A percentile compares a stretch with the other conserved stretches of the same genome.
These are phyloP conservation scores for Lynx canadensis DNA, from an alignment of 2,113 vertebrate species.

Conservation along the genomic window DNA sequence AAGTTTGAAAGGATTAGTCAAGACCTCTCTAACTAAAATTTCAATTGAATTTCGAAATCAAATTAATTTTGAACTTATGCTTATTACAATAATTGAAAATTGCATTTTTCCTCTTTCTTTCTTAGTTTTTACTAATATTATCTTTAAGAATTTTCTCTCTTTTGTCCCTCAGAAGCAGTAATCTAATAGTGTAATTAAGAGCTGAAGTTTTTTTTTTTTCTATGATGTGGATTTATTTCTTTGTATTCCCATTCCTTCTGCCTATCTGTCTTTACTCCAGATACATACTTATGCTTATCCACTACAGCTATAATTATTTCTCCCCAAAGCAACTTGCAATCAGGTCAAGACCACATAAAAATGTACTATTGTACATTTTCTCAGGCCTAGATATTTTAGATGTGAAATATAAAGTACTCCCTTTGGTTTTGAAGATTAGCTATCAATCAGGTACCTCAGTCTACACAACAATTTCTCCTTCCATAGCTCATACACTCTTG, in stretches of 20 bases:
- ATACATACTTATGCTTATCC: not conserved
- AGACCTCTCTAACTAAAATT: conserved; percentile 23
- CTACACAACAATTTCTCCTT: not conserved
- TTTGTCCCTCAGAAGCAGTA: not conserved
- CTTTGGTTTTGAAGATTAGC: not conserved
- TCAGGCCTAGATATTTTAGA: not conserved
- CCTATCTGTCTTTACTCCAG: not conserved
- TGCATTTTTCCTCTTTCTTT: not conserved
- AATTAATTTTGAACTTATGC: conserved; percentile 9
- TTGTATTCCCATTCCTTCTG: not conserved
- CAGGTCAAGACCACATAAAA: not conserved
- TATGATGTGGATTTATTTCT: not conserved
- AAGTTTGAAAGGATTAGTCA: conserved; percentile 57
- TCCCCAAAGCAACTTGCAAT: not conserved
- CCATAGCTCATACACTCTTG: not conserved
- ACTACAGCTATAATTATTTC: not conserved
- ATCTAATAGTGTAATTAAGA: not conserved
- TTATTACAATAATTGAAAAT: not conserved
- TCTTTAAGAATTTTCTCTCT: not conserved
- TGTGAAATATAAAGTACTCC: not conserved
- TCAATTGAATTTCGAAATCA: conserved; percentile 26
- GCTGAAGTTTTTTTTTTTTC: not conserved
- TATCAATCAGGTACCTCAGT: not conserved
- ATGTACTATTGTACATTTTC: not conserved
- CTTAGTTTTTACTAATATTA: not conserved